Base-by-base conservation (phyloP, 1,140 invertebrate species). In the Caenorhabditis tropicalis region DNA sequence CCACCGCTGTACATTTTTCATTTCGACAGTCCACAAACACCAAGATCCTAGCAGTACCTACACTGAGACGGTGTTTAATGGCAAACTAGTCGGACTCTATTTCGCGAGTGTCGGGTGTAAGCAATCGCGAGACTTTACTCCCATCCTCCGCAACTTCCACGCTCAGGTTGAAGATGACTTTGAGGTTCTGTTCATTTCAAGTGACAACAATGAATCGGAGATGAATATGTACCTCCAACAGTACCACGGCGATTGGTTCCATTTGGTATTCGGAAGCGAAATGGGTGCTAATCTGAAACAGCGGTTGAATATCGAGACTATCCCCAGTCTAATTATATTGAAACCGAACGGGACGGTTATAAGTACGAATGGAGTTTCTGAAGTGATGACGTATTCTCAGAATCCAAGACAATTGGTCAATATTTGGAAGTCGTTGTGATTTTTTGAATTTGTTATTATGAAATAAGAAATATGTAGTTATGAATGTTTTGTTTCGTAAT, bases 31-130 rank as follows among this genome's bases (percentile, higher is more conserved):
- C 29, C 36, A 16, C 58, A 12, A 4, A 21, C 65, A 74, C 43
- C 5, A 7, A 2, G 16, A 43, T 3, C 36, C 65, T 43, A 21
- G 21, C 7, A 31, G n/a, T 36, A 16, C 58, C 16, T 65, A 36
- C 16, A 1, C 0, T n/a, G 65, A 74, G 19, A 0, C 4, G 0
- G 19, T 74, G 0, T 27, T 74, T 29, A 36, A 74, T 24, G 65
- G 81, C 33, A 91, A 91, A 46, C 85, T 91, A 29, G 84, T 91
- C 24, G 89, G 88, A 27, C 24, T 90, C 15, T 91, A 91, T 29
- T 90, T 91, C 65, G 90, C 89, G 5, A 90, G 88, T 33, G 60
- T 82, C 1, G 90, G 89, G 89, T 91, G 89, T 53, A 90, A 88
- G 16, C 87, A 88, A 19, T 91, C 89, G 58, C 82, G 88, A 15